phyloP scores from a whole-genome alignment of 2,888 invertebrate species.

The Priocnemis perturbator region DNA sequence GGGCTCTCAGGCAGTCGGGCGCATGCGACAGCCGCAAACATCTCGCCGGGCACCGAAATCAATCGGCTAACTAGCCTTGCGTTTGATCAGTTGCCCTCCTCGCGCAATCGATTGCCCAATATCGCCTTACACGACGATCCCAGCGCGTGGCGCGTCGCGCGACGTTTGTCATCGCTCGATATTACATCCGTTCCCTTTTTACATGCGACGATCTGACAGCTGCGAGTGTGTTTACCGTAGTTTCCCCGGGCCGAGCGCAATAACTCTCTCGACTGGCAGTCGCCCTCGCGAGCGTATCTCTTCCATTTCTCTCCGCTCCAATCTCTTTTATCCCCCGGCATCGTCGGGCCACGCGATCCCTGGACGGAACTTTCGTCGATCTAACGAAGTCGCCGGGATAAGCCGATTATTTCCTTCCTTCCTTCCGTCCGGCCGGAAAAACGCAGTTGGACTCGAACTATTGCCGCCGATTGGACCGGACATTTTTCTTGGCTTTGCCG shows the following conservation, averaged over 20 bases:
- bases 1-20: no score
- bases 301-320: slow-evolving; percentile 20
- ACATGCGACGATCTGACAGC: background rate
- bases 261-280: background rate
- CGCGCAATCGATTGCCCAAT: slow-evolving; percentile 51
- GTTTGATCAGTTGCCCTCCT: no score
- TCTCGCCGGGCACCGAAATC: no score
- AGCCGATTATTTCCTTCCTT: slow-evolving; percentile 49
- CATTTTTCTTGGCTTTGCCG: no score
- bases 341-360: slow-evolving; percentile 28
- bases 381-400: slow-evolving; percentile 49
- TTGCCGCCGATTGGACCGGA: no score
- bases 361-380: slow-evolving; percentile 51
- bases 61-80: no score
- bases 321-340: slow-evolving; percentile 37
- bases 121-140: slow-evolving; percentile 49
- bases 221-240: background rate
- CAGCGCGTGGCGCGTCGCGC: background rate
- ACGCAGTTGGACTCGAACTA: no score
- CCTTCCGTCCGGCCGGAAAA: background rate
- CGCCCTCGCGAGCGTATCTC: slow-evolving; percentile 10
- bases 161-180: slow-evolving; percentile 1
- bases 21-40: no score
- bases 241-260: background rate
- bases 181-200: background rate